Evolutionary conservation across 92 coral and sea anemone genomes (phyloP).

Genomic region (Palythoa grandis): DNA sequence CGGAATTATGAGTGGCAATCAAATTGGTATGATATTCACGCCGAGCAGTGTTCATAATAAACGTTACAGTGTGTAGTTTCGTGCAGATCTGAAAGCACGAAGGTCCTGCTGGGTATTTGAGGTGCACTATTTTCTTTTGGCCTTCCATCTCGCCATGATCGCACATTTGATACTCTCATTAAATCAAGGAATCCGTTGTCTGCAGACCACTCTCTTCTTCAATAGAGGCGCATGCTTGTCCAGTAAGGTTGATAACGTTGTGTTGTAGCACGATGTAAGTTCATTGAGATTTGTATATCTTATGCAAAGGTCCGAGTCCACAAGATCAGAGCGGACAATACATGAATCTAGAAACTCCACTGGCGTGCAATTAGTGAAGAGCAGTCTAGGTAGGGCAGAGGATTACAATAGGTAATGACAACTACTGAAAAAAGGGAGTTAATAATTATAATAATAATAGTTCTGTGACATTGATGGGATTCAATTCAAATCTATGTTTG

Average conservation of each 20-base stretch:
- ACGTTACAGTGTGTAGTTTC: constrained; percentile 34
- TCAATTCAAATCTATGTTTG: too few species aligned
- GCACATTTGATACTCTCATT: constrained; percentile 25
- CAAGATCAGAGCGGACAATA: constrained; percentile 38
- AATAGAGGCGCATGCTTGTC: constrained; percentile 50
- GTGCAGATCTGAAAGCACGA: constrained; percentile 43
- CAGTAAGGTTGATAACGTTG: constrained; percentile 20
- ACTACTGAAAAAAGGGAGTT: too few species aligned
- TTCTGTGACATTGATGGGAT: too few species aligned
- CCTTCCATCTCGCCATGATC: constrained; percentile 1
- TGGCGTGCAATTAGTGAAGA: too few species aligned
- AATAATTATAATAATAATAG: too few species aligned
- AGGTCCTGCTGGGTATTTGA: constrained; percentile 42
- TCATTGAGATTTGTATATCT: constrained; percentile 25
- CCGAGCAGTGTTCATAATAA: constrained; percentile 44
- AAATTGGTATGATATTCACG: neutral
- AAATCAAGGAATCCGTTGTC: constrained; percentile 44
- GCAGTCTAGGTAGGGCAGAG: too few species aligned
- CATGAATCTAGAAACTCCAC: too few species aligned
- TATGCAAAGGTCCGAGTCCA: constrained; percentile 37
- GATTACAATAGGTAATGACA: too few species aligned
- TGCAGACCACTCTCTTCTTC: constrained; percentile 40
- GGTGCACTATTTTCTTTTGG: constrained; percentile 12
- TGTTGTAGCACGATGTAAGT: constrained; percentile 29
- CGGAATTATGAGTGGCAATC: neutral